Conservation (phyloP, 2,113 vertebrate species). For the Cephalopholis sonnerati region DNA sequence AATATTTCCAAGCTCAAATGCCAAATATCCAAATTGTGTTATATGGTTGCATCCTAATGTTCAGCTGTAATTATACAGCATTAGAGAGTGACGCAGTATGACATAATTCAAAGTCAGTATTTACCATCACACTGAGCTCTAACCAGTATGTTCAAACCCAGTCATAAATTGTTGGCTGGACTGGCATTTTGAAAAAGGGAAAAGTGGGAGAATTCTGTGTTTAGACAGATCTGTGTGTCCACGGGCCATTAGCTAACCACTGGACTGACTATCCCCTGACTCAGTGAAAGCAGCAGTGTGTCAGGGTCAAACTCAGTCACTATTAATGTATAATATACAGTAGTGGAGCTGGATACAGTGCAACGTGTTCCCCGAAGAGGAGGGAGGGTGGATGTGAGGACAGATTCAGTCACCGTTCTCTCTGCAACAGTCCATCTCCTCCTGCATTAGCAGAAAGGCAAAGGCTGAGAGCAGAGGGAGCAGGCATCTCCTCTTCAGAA, state of each 20-base stretch:
- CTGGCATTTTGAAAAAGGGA: slow-evolving; percentile 16
- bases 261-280: slow-evolving; percentile 62
- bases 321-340: slow-evolving; percentile 53
- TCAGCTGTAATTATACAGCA: background rate
- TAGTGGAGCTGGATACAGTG: slow-evolving; percentile 28
- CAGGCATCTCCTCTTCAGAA: slow-evolving; percentile 26
- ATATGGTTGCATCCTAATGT: background rate
- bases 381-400: slow-evolving; percentile 45
- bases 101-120: background rate
- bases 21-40: too few relatives aligned
- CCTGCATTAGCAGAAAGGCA: slow-evolving; percentile 41
- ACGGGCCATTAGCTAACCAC: slow-evolving; percentile 57
- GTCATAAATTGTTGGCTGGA: slow-evolving; percentile 1
- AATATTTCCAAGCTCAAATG: too few relatives aligned
- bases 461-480: slow-evolving; percentile 51
- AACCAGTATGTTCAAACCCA: background rate
- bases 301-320: slow-evolving; percentile 50
- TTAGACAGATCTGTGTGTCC: slow-evolving; percentile 41
- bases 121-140: background rate
- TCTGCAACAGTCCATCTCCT: slow-evolving; percentile 47
- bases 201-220: slow-evolving; percentile 18
- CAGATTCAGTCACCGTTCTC: slow-evolving; percentile 35
- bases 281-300: slow-evolving; percentile 54
- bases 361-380: slow-evolving; percentile 38
- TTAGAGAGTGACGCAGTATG: background rate